These are phyloP conservation scores for Rallus crepitans DNA, from an alignment of 2,797 vertebrate genomes.

Conservation along the genomic window DNA sequence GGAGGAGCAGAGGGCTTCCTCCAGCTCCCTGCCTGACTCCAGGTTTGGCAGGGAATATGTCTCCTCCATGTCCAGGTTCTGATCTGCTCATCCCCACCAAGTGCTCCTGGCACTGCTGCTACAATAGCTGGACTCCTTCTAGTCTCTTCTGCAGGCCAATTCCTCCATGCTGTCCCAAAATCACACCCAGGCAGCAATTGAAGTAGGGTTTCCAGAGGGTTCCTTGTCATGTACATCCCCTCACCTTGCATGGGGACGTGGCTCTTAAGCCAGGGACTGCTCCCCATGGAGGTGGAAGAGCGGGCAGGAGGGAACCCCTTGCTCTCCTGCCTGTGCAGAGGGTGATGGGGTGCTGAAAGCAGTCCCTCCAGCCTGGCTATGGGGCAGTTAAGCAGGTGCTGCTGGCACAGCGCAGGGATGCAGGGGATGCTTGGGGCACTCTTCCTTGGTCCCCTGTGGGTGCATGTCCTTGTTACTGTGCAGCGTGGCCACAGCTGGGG, in stretches of 20 bases:
- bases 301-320: background rate
- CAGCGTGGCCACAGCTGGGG: background rate
- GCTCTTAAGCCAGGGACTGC: background rate
- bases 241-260: background rate
- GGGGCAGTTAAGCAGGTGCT: background rate
- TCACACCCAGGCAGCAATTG: background rate
- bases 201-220: background rate
- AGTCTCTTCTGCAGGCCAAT: background rate
- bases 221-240: background rate
- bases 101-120: background rate
- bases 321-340: background rate
- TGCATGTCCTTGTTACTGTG: background rate
- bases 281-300: background rate
- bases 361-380: background rate
- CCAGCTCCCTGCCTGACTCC: background rate
- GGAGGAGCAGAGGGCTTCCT: background rate
- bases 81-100: background rate
- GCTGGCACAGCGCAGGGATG: fast-evolving
- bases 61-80: background rate
- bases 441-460: background rate
- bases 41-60: background rate
- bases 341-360: background rate
- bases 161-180: background rate
- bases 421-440: fast-evolving
- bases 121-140: background rate